Evolutionary conservation across 2,113 vertebrate species (phyloP), one percentile per base, ranked within the genome.

Genomic region (Rhabdornis inornatus): DNA sequence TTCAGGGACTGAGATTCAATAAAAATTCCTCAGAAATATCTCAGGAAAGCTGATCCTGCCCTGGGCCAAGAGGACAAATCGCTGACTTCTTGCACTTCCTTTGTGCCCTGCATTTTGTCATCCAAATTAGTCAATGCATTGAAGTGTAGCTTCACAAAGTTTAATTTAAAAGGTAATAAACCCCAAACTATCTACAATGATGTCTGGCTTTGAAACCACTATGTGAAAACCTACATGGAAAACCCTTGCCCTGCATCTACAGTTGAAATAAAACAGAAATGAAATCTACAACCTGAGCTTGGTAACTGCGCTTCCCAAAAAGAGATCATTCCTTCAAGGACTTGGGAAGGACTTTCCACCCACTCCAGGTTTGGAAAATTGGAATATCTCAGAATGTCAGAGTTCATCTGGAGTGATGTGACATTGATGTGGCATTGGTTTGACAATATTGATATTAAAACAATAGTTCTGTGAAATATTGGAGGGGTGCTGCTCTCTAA

Each of bases 181-280:
- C 1, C 5, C 25, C 7, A 52, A 52, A 63, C 1, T 40, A 1
- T 56, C 33, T 53, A 10, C 70, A 61, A 1, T 8, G 6, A 11
- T 56, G 28, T 18, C 52, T 82, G 47, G 9, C 19, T 75, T 71
- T 82, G 63, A 60, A 61, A 71, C 59, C 19, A 15, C 6, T 7
- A 3, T 1, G 1, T 9, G 18, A 33, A 83, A 80, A 56, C 7
- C 25, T 8, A 4, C 13, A 66, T 12, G 17, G 83, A 75, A 75
- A 89, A 12, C 4, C 8, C 17, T 31, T 44, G 9, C 45, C 16
- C 12, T 68, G 20, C 33, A 52, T 7, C 35, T 28, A 56, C 13
- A 37, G 15, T 1, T 13, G 25, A 2, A 23, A 40, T 47, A 60
- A 60, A 81, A 10, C 24, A 17, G 0, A 66, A 74, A 55, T 23